A percentile compares a stretch with the other conserved stretches of the same genome.
These are phyloP conservation scores for Oryzias javanicus DNA, from an alignment of 2,113 vertebrate genomes.

Conservation along the genomic window DNA sequence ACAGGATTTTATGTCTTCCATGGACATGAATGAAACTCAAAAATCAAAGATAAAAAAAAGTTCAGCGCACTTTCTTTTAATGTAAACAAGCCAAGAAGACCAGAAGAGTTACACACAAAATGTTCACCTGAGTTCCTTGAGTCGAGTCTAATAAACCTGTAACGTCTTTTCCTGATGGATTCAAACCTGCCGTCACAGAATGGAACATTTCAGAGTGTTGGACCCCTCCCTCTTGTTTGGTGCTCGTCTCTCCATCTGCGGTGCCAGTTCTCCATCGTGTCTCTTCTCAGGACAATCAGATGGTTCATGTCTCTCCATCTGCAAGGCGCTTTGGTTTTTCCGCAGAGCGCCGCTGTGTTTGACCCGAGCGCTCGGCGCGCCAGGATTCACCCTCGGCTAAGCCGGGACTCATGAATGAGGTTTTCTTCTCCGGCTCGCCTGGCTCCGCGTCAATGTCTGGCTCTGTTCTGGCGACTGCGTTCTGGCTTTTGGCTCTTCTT, in stretches of 20 bases:
- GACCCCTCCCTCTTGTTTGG: constrained; percentile 14
- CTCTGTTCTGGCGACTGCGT: constrained; percentile 8
- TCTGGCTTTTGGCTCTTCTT: not conserved
- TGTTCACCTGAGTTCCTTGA: too few relatives aligned
- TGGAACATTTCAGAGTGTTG: too few relatives aligned
- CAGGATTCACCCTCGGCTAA: constrained; percentile 26
- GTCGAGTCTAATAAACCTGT: too few relatives aligned
- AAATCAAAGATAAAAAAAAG: too few relatives aligned
- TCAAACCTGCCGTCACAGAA: too few relatives aligned
- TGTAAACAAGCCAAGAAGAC: too few relatives aligned
- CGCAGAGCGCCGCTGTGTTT: constrained; percentile 44
- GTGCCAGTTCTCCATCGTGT: constrained; percentile 57
- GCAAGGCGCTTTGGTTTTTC: constrained; percentile 38
- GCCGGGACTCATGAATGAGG: constrained; percentile 40
- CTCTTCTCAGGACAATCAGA: constrained; percentile 46
- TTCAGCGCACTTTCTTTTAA: too few relatives aligned
- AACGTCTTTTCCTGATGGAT: too few relatives aligned
- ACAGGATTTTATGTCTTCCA: too few relatives aligned
- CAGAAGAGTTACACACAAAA: too few relatives aligned
- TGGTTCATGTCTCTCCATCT: constrained; percentile 46
- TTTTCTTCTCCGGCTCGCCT: constrained; percentile 22
- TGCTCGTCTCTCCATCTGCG: constrained; percentile 28
- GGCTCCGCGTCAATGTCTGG: constrained; percentile 26
- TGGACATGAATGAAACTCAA: too few relatives aligned
- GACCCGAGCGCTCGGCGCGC: constrained; percentile 16